Conservation (phyloP, 2,797 vertebrate genomes). For the Arnoldichthys spilopterus region DNA sequence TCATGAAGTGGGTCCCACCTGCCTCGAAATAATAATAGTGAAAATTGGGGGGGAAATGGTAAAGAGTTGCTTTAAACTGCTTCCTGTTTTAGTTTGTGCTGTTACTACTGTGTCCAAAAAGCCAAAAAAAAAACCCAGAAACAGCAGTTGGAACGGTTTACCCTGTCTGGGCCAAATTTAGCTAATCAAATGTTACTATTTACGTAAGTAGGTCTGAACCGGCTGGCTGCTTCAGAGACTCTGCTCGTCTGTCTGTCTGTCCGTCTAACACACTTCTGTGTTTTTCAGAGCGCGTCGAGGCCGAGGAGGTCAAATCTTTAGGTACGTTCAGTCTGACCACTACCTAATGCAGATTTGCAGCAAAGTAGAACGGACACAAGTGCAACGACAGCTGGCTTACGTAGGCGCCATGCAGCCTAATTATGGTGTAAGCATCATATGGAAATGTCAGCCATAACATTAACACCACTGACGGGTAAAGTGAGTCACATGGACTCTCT, state of each 20-base stretch:
- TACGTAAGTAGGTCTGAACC: neutral
- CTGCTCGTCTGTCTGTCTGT: neutral
- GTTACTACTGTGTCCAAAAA: neutral
- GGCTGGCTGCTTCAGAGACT: neutral
- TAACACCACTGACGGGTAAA: too few relatives aligned
- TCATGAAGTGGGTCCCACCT: neutral
- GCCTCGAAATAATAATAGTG: neutral
- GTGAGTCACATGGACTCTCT: too few relatives aligned
- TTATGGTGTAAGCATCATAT: too few relatives aligned
- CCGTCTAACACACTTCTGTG: constrained; percentile 1
- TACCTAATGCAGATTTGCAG: neutral
- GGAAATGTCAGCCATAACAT: too few relatives aligned
- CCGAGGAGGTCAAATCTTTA: neutral
- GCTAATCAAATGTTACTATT: constrained; percentile 18
- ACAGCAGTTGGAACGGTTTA: neutral
- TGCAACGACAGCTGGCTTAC: too few relatives aligned
- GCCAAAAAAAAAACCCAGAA: neutral
- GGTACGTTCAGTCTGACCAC: constrained; percentile 2
- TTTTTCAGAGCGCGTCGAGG: constrained; percentile 27
- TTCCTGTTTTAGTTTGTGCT: neutral
- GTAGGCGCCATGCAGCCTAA: too few relatives aligned
- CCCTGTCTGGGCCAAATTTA: neutral
- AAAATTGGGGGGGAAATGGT: neutral
- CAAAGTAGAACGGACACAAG: too few relatives aligned
- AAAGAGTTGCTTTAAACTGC: neutral